phyloP scores from a whole-genome alignment of 2,113 vertebrate genomes.

The Trochalopteron elliotii region DNA sequence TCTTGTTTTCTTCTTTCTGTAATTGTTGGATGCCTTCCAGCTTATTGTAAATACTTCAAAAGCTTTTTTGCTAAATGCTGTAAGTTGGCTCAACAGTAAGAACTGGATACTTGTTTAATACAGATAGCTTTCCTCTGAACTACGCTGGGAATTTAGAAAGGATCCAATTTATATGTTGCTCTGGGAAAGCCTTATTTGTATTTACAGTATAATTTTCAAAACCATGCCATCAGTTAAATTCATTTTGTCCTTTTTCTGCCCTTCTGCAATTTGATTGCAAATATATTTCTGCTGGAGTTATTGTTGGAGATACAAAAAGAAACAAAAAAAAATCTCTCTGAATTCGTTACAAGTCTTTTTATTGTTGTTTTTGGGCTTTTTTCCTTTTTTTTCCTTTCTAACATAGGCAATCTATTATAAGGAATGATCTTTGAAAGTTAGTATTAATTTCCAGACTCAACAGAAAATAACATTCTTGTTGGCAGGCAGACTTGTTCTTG shows the following conservation, averaged over 20 bases:
- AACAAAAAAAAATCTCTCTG: not conserved
- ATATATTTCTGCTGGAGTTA: not conserved
- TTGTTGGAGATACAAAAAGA: not conserved
- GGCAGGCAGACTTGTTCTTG: not conserved
- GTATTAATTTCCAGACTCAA: not conserved
- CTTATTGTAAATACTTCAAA: not conserved
- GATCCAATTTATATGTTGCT: not conserved
- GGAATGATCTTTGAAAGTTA: not conserved
- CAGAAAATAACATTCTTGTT: not conserved
- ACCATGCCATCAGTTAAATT: not conserved
- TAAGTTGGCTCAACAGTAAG: not conserved
- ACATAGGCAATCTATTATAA: not conserved
- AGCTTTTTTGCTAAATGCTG: not conserved
- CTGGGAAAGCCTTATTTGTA: not conserved
- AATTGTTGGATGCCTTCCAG: not conserved
- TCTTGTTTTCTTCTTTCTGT: not conserved
- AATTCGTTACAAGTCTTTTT: not conserved
- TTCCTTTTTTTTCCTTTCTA: not conserved
- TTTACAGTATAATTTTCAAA: not conserved
- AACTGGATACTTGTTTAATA: not conserved
- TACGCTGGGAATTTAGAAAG: not conserved
- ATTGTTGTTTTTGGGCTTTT: not conserved
- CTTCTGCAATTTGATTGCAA: not conserved
- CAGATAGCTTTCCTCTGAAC: not conserved
- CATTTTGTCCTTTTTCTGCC: not conserved